Evolutionary conservation across 1,140 invertebrate species (phyloP).

Genomic region (Papilio polyxenes): DNA sequence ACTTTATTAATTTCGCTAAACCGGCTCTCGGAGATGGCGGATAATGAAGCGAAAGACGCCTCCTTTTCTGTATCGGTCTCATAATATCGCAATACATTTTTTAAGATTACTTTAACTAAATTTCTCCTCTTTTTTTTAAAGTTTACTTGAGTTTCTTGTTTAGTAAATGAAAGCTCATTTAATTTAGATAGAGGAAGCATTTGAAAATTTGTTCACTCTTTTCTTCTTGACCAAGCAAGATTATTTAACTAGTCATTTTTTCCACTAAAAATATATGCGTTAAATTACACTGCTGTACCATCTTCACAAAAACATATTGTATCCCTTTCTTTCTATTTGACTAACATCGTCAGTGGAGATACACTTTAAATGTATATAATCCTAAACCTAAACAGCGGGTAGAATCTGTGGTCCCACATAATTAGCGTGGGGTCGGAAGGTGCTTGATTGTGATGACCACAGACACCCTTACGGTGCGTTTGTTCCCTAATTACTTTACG

Average conservation of each 20-base stretch:
- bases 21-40: conserved; percentile 2
- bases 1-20: conserved; percentile 32
- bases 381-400: not conserved
- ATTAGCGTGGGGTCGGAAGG: conserved; percentile 4
- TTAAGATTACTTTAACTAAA: conserved; percentile 13
- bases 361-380: not conserved
- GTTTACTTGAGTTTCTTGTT: not conserved
- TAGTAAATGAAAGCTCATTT: not conserved
- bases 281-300: too few relatives aligned
- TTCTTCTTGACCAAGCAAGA: too few relatives aligned
- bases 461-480: conserved; percentile 2
- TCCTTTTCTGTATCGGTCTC: conserved; percentile 24
- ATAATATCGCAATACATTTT: conserved; percentile 6
- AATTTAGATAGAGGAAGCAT: too few relatives aligned
- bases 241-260: too few relatives aligned
- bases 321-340: too few relatives aligned
- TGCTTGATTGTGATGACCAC: conserved; percentile 17
- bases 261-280: too few relatives aligned
- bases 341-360: not conserved
- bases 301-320: too few relatives aligned
- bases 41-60: conserved; percentile 13
- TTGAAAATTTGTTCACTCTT: too few relatives aligned
- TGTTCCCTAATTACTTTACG: conserved; percentile 1
- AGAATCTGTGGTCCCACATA: conserved; percentile 17
- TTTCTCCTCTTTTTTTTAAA: not conserved